Percentiles rank a stretch among this genome's conserved stretches.
Conservation (phyloP, 2,888 invertebrate genomes). For the Heliconius ismenius region DNA sequence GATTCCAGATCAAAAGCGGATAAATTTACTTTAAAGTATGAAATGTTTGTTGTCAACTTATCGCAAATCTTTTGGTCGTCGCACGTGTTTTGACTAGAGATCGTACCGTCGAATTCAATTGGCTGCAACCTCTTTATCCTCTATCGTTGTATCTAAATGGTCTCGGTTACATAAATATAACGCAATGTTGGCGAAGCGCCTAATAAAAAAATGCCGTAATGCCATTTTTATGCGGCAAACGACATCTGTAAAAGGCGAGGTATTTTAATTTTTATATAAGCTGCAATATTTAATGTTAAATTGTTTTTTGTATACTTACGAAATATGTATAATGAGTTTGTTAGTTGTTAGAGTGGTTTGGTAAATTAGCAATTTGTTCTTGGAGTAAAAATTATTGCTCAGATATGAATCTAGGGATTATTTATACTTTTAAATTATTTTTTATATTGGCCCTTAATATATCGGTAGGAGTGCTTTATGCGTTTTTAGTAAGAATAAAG, state of each 20-base stretch:
- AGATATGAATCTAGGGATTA: background rate
- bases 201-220: constrained; percentile 24
- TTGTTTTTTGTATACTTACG: background rate
- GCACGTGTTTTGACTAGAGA: constrained; percentile 76
- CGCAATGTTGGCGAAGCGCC: constrained; percentile 35
- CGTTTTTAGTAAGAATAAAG: too few relatives aligned
- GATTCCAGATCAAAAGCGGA: constrained; percentile 77
- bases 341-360: background rate
- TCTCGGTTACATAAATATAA: constrained; percentile 31
- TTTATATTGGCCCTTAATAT: too few relatives aligned
- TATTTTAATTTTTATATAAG: constrained; percentile 19
- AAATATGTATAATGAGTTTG: background rate
- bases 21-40: constrained; percentile 72
- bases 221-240: constrained; percentile 29
- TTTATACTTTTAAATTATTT: background rate
- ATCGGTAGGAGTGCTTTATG: too few relatives aligned
- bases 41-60: constrained; percentile 65
- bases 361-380: too few relatives aligned
- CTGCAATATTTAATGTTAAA: background rate
- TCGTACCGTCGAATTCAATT: constrained; percentile 63
- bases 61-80: constrained; percentile 61
- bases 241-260: constrained; percentile 16
- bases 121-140: constrained; percentile 49
- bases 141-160: constrained; percentile 34
- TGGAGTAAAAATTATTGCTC: too few relatives aligned